Percentiles rank a stretch among this genome's conserved stretches.
Conservation (phyloP, 1,140 invertebrate genomes). For the Drosophila sp. region DNA sequence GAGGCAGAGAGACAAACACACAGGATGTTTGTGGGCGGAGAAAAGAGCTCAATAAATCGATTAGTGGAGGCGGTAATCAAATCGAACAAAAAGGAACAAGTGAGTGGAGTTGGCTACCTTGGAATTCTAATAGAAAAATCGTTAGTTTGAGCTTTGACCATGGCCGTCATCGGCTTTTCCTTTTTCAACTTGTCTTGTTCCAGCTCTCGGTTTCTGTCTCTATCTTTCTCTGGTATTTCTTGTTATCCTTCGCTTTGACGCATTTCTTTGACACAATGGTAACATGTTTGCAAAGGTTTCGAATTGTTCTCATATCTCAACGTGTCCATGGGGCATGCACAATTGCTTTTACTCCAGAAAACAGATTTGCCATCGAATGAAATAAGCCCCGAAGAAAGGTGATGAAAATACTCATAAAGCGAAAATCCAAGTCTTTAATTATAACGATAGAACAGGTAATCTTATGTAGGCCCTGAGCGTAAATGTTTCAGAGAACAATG, state of each 20-base stretch:
- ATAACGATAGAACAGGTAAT: neutral
- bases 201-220: slow-evolving; percentile 36
- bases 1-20: neutral
- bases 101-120: neutral
- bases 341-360: slow-evolving; percentile 15
- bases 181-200: slow-evolving; percentile 41
- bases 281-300: slow-evolving; percentile 40
- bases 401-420: neutral
- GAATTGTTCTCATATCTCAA: slow-evolving; percentile 42
- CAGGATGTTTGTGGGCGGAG: neutral
- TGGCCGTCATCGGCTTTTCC: slow-evolving; percentile 33
- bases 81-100: slow-evolving; percentile 17
- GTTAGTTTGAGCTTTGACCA: slow-evolving; percentile 39
- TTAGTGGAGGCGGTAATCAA: slow-evolving; percentile 36
- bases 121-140: slow-evolving; percentile 55
- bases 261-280: slow-evolving; percentile 40
- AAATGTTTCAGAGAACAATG: too few species aligned
- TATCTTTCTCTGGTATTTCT: slow-evolving; percentile 26
- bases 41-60: slow-evolving; percentile 66
- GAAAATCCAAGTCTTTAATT: neutral
- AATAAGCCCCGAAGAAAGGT: neutral
- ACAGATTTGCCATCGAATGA: neutral
- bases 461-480: too few species aligned
- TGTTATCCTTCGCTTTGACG: slow-evolving; percentile 34
- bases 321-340: slow-evolving; percentile 32